Percentiles rank a stretch among this genome's conserved stretches.
Conservation (phyloP, 2,888 invertebrate genomes). For the Diarsia rubi region DNA sequence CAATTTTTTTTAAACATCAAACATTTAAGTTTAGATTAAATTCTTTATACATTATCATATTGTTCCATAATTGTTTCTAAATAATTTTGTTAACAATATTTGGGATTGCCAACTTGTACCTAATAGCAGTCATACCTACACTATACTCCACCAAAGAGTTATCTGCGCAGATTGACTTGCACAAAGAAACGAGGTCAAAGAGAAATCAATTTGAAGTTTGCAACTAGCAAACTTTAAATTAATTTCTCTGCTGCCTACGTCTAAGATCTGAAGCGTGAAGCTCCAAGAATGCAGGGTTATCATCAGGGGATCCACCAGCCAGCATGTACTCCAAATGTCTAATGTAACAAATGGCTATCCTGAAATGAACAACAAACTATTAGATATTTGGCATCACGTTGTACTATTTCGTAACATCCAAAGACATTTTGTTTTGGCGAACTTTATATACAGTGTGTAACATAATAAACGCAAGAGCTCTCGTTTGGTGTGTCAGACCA, state of each 20-base stretch:
- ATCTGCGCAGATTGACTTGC: not conserved
- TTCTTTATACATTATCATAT: not conserved
- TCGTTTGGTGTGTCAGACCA: too few relatives aligned
- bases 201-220: too few relatives aligned
- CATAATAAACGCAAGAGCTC: too few relatives aligned
- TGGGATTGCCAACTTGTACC: not conserved
- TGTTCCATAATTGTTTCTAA: not conserved
- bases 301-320: conserved; percentile 83
- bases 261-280: conserved; percentile 78
- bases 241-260: conserved; percentile 77
- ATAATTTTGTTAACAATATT: not conserved
- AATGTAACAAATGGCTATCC: conserved; percentile 95
- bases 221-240: conserved; percentile 12
- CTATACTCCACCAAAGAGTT: not conserved
- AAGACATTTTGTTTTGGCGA: not conserved
- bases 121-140: not conserved
- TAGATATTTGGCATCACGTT: not conserved
- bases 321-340: conserved; percentile 93
- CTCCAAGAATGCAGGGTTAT: conserved; percentile 81
- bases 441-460: too few relatives aligned
- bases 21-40: too few relatives aligned
- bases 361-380: conserved; percentile 71
- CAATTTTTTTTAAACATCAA: not conserved
- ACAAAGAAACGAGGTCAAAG: not conserved
- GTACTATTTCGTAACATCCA: not conserved